phyloP scores from a whole-genome alignment of 2,888 invertebrate species.

The Drosophila suboccidentalis region DNA sequence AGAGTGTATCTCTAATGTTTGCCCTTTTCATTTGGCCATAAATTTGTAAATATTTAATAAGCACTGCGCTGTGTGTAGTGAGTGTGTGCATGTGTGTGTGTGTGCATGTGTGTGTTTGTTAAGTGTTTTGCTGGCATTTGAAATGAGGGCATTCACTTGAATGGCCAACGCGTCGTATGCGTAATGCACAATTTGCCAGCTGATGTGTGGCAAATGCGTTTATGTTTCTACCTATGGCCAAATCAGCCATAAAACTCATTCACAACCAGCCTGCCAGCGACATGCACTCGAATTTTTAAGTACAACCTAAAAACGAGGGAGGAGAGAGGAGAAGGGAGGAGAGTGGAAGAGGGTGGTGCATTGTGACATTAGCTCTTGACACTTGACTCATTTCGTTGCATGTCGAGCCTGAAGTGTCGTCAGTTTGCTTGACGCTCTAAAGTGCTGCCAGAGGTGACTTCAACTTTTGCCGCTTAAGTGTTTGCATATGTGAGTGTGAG shows the following conservation, averaged over 20 bases:
- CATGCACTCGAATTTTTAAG: slow-evolving; percentile 40
- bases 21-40: slow-evolving; percentile 57
- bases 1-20: slow-evolving; percentile 22
- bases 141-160: slow-evolving; percentile 5
- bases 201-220: slow-evolving; percentile 57
- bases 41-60: slow-evolving; percentile 71
- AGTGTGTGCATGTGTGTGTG: slow-evolving; percentile 18
- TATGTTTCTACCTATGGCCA: slow-evolving; percentile 32
- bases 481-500: slow-evolving; percentile 41
- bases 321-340: no score
- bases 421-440: slow-evolving; percentile 31
- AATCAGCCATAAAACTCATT: slow-evolving; percentile 63
- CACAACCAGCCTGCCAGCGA: slow-evolving; percentile 41
- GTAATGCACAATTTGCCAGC: slow-evolving; percentile 53
- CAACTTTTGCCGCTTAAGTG: slow-evolving; percentile 70
- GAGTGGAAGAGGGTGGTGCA: neutral
- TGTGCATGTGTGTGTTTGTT: slow-evolving; percentile 4
- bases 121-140: slow-evolving; percentile 12
- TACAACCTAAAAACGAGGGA: neutral
- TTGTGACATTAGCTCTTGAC: slow-evolving; percentile 21
- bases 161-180: slow-evolving; percentile 47
- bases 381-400: slow-evolving; percentile 21
- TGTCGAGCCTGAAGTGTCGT: slow-evolving; percentile 34
- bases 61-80: slow-evolving; percentile 16
- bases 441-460: slow-evolving; percentile 47